Evolutionary conservation across 2,797 vertebrate species (phyloP), one percentile per base, ranked within the genome.

Genomic region (Gallinago stenura): DNA sequence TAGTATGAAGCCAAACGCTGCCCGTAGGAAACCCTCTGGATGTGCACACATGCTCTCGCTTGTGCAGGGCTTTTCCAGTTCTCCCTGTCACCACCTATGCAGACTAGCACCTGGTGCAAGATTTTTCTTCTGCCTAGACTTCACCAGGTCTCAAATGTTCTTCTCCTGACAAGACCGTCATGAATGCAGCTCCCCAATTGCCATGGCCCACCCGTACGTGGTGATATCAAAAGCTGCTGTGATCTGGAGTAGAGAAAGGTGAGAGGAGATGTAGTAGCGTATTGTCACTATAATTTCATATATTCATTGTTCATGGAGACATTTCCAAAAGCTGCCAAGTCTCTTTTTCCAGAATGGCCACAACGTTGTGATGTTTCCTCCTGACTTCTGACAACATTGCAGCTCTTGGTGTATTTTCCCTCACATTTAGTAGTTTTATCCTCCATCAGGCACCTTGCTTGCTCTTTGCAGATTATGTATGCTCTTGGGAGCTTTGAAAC

Each of bases 11-110:
- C 10, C 26, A 8, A 70, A 9, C 3, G 0, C 20, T 26, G 68
- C 39, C 39, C 33, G 6, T 7, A 12, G 57, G 45, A 50, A 84
- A 57, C 11, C 26, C 43, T 79, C 45, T 12, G 31, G 24, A 35
- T 17, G 26, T 4, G 7, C 2, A 8, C 3, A 4, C 25, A 12
- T 0, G 1, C 30, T 54, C 9, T 39, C 4, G 2, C 79, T 39
- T 30, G 45, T 21, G 61, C 26, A 30, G 39, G 37, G 51, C 30
- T 50, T 69, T 53, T 50, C 72, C 48, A 50, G 28, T 13, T 48
- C 39, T 75, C 61, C 35, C 12, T 46, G 57, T 7, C n/a, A 79
- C 56, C 35, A 13, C 16, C 50, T 30, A 14, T 6, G 21, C 65
- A 56, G 53, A 10, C 15, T 9, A 53, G 24, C 24, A n/a, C 28